Percentiles rank a stretch among this genome's conserved stretches.
Evolutionary conservation across 2,888 invertebrate species (phyloP).

Genomic region (Erebia aethiops): DNA sequence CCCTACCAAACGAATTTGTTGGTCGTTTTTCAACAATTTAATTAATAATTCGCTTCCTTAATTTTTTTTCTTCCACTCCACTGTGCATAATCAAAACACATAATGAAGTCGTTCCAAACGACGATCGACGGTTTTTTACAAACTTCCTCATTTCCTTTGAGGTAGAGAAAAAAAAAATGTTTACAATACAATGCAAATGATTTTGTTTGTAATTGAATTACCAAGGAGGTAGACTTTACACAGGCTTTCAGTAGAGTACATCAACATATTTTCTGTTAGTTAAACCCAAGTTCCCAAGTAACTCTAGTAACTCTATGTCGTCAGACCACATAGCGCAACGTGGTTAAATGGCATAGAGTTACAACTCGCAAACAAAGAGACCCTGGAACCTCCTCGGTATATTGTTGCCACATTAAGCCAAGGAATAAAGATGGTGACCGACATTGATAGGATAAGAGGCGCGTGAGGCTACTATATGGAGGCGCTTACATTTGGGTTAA

Average conservation of each 20-base stretch:
- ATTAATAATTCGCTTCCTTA: slow-evolving; percentile 18
- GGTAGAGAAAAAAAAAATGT: slow-evolving; percentile 4
- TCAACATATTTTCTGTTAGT: too few species aligned
- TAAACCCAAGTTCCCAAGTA: too few species aligned
- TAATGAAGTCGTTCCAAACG: slow-evolving; percentile 17
- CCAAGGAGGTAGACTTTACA: background rate
- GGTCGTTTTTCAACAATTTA: slow-evolving; percentile 3
- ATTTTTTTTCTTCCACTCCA: slow-evolving; percentile 11
- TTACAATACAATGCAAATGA: slow-evolving; percentile 9
- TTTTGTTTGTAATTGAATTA: slow-evolving; percentile 5
- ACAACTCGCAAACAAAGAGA: background rate
- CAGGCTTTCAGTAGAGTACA: background rate
- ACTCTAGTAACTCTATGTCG: too few species aligned
- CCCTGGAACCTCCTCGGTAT: too few species aligned
- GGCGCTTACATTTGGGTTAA: too few species aligned
- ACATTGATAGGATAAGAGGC: too few species aligned
- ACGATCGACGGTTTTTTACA: slow-evolving; percentile 6
- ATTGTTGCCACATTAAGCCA: too few species aligned
- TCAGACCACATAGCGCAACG: too few species aligned
- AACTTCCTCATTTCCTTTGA: slow-evolving; percentile 20
- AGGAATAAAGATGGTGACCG: too few species aligned
- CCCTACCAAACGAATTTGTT: slow-evolving; percentile 4
- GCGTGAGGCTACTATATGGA: too few species aligned
- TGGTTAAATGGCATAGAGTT: too few species aligned
- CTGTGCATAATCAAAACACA: slow-evolving; percentile 18